Evolutionary conservation across 2,113 vertebrate genomes (phyloP), one percentile per base, ranked within the genome.

Genomic region (Urocynchramus pylzowi): DNA sequence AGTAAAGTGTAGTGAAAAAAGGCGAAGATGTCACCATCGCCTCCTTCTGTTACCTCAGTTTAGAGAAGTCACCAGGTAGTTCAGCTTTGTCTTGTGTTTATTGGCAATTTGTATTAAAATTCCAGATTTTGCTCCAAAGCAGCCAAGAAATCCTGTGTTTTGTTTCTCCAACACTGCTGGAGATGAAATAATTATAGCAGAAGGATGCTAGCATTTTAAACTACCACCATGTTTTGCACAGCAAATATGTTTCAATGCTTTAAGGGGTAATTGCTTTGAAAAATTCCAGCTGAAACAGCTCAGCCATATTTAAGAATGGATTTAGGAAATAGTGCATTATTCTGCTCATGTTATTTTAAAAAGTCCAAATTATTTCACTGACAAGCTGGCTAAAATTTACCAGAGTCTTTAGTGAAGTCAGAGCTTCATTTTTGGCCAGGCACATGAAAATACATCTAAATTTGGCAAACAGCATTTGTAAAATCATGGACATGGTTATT

Each of bases 191-290:
- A 77, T 83, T 80, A 23, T 11, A 63, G 24, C 35, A 67, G 52
- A 84, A 95, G 47, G 68, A 67, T 52, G 30, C 60, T 44, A 86
- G 27, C 39, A 47, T 95, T 93, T 93, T 87, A 90, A 96, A 89
- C 84, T 89, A n/a, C 47, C 56, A 65, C 39, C 21, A 28, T 27
- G 21, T 67, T 93, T 90, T 87, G 44, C 73, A 71, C 76, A 84
- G 52, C 64, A 90, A 71, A 75, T 67, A 59, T 13, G 47, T 93
- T 90, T 92, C 73, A 87, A 8, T 92, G 60, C 33, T 95, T 93
- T 83, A 67, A 84, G 49, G 39, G 31, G 52, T 67, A 93, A 89
- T 88, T 92, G 75, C 78, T 84, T 85, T 87, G 78, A 94, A 91
- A 91, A 88, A 88, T 37, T 84, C 64, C 88, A 93, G 64, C 75